phyloP scores from a whole-genome alignment of 2,113 vertebrate genomes.

The Collichthys lucidus region DNA sequence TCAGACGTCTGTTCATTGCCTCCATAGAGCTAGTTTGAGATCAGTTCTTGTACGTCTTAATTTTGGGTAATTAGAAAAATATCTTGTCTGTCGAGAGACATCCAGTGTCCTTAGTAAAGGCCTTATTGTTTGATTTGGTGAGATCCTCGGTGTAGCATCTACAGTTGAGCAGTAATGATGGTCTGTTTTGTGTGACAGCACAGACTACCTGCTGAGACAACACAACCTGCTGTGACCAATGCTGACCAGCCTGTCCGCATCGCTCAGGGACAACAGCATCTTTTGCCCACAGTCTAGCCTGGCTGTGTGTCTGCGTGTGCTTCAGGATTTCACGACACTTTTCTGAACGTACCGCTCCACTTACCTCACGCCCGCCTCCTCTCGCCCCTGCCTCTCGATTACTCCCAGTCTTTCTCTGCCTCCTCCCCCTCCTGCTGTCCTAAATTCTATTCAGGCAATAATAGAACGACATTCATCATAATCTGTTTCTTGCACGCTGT shows the following conservation, averaged over 20 bases:
- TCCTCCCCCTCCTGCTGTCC: constrained; percentile 45
- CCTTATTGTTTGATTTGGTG: neutral
- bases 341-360: constrained; percentile 40
- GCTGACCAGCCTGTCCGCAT: constrained; percentile 15
- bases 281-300: neutral
- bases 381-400: neutral
- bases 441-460: constrained; percentile 70
- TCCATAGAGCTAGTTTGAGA: neutral
- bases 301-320: constrained; percentile 18
- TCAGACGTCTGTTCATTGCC: neutral
- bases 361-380: constrained; percentile 45
- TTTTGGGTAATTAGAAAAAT: neutral
- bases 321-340: constrained; percentile 49
- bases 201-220: constrained; percentile 22
- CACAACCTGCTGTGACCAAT: neutral
- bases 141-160: too few species aligned
- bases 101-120: neutral
- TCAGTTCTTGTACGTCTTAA: neutral
- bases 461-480: constrained; percentile 77
- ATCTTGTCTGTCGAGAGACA: neutral
- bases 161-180: neutral
- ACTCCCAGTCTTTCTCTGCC: constrained; percentile 5
- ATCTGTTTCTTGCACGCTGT: constrained; percentile 53
- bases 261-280: neutral
- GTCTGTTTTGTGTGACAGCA: neutral